Evolutionary conservation across 2,113 vertebrate species (phyloP).

Genomic region (Elaphurus davidianus): DNA sequence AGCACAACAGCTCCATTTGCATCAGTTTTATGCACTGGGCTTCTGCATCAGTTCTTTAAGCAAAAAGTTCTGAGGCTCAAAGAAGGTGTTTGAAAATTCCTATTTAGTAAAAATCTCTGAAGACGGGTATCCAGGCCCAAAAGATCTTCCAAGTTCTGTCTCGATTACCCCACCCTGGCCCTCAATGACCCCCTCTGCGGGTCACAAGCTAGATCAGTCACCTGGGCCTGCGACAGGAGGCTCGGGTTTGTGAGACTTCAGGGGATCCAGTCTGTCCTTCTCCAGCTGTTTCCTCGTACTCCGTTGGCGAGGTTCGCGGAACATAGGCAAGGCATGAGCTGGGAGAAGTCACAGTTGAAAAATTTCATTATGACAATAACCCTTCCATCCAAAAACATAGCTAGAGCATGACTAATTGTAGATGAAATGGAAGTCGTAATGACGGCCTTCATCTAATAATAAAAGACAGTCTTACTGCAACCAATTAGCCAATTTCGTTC

Average conservation of each 20-base stretch:
- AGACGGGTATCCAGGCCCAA: background rate
- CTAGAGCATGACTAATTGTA: slow-evolving; percentile 55
- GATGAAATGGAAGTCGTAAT: slow-evolving; percentile 62
- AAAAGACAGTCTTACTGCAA: slow-evolving; percentile 63
- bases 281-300: slow-evolving; percentile 98
- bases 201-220: slow-evolving; percentile 68
- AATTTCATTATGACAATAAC: slow-evolving; percentile 57
- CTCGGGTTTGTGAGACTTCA: slow-evolving; percentile 97
- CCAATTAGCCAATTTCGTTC: slow-evolving; percentile 36
- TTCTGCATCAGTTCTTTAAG: background rate
- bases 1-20: background rate
- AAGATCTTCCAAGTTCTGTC: background rate
- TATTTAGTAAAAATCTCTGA: background rate
- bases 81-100: background rate
- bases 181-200: background rate
- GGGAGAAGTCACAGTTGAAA: slow-evolving; percentile 61
- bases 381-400: slow-evolving; percentile 54
- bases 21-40: background rate
- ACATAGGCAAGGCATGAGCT: slow-evolving; percentile 98
- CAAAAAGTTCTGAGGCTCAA: background rate
- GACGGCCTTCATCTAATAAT: slow-evolving; percentile 55
- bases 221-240: slow-evolving; percentile 98
- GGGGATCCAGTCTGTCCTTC: slow-evolving; percentile 94
- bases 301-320: slow-evolving; percentile 96
- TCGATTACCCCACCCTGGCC: rapidly evolving